Conservation (phyloP, 2,888 invertebrate species). For the Macrophya alboannulata region DNA sequence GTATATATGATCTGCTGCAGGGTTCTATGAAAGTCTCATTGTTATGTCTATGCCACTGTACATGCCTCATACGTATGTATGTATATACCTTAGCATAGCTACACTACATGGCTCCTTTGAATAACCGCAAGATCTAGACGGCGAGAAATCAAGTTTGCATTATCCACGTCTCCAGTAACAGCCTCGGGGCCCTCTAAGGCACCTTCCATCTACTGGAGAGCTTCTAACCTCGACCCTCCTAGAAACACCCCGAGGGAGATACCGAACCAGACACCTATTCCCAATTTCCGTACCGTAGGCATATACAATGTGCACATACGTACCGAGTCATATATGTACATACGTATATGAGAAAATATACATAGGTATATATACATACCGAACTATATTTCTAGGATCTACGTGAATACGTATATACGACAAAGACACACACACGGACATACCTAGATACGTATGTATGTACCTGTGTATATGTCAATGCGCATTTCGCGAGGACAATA, state of each 20-base stretch:
- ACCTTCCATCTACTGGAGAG: conserved; percentile 29
- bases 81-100: background rate
- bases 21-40: background rate
- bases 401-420: background rate
- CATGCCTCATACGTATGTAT: too few species aligned
- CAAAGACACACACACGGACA: background rate
- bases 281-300: conserved; percentile 39
- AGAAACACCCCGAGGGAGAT: conserved; percentile 52
- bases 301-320: background rate
- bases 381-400: background rate
- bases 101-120: conserved; percentile 21
- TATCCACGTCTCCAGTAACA: conserved; percentile 50
- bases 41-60: background rate
- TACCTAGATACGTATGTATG: background rate
- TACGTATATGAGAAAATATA: background rate
- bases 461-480: conserved; percentile 4
- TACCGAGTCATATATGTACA: background rate
- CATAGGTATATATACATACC: background rate
- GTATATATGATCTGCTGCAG: background rate
- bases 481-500: conserved; percentile 36
- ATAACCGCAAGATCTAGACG: conserved; percentile 40
- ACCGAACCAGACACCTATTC: conserved; percentile 51
- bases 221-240: conserved; percentile 47
- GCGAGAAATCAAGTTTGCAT: conserved; percentile 53
- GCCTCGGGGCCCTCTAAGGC: conserved; percentile 27